Evolutionary conservation across 64 coral and sea anemone genomes (phyloP).

Genomic region (Orbicella faveolata): DNA sequence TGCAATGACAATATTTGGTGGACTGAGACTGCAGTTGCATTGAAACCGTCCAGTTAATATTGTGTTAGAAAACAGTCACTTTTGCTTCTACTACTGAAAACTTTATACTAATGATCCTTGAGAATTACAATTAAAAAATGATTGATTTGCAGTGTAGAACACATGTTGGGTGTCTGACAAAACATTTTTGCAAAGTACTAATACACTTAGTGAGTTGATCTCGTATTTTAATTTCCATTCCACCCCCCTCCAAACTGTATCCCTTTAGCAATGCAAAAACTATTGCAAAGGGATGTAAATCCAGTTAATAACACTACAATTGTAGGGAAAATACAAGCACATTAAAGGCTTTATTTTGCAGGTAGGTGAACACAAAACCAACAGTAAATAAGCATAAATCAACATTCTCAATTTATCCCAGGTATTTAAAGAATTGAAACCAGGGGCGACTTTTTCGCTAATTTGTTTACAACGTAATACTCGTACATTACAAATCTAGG

Average conservation of each 20-base stretch:
- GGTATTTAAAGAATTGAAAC: constrained; percentile 48
- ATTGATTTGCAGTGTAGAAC: constrained; percentile 17
- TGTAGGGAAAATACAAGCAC: not conserved
- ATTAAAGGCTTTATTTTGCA: not conserved
- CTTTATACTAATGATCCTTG: not conserved
- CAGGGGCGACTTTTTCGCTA: constrained; percentile 33
- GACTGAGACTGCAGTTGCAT: not conserved
- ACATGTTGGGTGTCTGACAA: constrained; percentile 4
- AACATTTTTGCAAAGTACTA: not conserved
- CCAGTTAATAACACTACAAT: not conserved
- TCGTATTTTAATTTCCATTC: not conserved
- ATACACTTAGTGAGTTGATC: not conserved
- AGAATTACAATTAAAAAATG: not conserved
- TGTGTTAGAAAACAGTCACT: not conserved
- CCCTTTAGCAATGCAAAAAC: not conserved
- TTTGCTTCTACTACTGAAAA: not conserved
- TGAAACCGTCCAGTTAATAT: not conserved
- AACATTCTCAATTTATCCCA: constrained; percentile 36
- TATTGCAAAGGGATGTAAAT: not conserved
- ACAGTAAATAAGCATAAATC: constrained; percentile 39
- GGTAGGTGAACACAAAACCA: constrained; percentile 8
- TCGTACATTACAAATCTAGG: not conserved
- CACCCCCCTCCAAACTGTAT: not conserved
- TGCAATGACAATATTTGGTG: not conserved
- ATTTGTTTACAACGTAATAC: constrained; percentile 48